Evolutionary conservation across 2,113 vertebrate species (phyloP).

Genomic region (Macaca mulatta): DNA sequence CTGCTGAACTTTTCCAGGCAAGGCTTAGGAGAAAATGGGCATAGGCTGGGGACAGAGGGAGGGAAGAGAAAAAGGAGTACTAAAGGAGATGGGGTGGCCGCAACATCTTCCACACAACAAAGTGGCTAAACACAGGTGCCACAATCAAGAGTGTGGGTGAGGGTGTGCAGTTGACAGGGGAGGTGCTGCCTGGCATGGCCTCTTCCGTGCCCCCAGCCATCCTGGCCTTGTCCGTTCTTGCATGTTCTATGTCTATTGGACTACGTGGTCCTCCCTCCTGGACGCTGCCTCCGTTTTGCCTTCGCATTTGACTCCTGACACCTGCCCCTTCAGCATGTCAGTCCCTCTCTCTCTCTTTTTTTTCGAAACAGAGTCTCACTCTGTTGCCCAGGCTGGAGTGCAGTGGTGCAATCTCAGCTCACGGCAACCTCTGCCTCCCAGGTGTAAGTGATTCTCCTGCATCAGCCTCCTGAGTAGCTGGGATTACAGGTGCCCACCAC

Average conservation of each 20-base stretch:
- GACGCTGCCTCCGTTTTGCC: neutral
- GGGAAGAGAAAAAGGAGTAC: neutral
- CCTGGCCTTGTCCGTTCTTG: neutral
- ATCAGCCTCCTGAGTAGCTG: no score
- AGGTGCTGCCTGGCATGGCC: no score
- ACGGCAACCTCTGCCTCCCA: no score
- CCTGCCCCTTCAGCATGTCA: neutral
- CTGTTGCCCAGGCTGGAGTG: no score
- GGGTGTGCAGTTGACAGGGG: accelerated
- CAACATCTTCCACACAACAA: no score
- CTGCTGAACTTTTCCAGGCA: neutral
- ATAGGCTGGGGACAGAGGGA: neutral
- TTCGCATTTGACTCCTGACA: neutral
- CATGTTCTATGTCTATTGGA: neutral
- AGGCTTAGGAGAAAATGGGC: neutral
- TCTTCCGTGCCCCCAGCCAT: accelerated
- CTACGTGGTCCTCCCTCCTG: neutral
- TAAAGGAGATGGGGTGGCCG: no score
- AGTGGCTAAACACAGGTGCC: no score
- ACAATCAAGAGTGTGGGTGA: accelerated
- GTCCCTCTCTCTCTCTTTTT: neutral
- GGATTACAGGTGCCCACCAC: no score
- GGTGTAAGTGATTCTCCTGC: no score
- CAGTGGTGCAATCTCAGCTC: no score
- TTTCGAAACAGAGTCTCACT: no score